Evolutionary conservation across 2,888 invertebrate species (phyloP).

Genomic region (Drosophila gaucha): DNA sequence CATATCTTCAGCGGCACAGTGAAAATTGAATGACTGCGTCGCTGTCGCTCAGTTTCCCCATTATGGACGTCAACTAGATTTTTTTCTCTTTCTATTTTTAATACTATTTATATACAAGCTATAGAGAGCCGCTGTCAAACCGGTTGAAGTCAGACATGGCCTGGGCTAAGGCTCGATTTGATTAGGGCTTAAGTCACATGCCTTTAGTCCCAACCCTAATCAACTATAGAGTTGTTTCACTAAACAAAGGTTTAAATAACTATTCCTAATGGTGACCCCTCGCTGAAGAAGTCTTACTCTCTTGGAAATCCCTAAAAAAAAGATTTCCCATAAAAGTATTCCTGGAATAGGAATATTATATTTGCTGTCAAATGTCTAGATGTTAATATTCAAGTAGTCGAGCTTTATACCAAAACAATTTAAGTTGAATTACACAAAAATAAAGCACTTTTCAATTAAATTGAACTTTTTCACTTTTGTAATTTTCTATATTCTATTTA

Average conservation of each 20-base stretch:
- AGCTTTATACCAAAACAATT: no score
- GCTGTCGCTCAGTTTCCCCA: constrained; percentile 61
- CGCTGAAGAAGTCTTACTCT: no score
- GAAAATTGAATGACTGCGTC: constrained; percentile 65
- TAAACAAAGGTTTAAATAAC: no score
- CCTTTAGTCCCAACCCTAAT: background rate
- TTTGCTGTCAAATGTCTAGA: no score
- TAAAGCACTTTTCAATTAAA: background rate
- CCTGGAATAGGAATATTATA: no score
- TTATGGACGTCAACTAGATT: constrained; percentile 67
- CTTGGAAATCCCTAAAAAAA: no score
- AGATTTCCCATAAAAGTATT: no score
- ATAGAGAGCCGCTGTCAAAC: constrained; percentile 20
- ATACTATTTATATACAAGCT: constrained; percentile 3
- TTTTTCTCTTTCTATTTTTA: constrained; percentile 56
- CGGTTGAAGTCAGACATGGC: constrained; percentile 8
- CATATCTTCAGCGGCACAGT: constrained; percentile 20
- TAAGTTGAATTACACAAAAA: no score
- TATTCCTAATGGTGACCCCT: no score
- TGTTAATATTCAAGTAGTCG: no score
- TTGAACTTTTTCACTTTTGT: constrained; percentile 19
- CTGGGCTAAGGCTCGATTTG: no score
- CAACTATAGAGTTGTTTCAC: background rate
- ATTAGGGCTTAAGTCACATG: no score
- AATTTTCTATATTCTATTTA: constrained; percentile 1